Evolutionary conservation across 2,888 invertebrate genomes (phyloP), one percentile per base, ranked within the genome.

Genomic region (Macrophya annulata): DNA sequence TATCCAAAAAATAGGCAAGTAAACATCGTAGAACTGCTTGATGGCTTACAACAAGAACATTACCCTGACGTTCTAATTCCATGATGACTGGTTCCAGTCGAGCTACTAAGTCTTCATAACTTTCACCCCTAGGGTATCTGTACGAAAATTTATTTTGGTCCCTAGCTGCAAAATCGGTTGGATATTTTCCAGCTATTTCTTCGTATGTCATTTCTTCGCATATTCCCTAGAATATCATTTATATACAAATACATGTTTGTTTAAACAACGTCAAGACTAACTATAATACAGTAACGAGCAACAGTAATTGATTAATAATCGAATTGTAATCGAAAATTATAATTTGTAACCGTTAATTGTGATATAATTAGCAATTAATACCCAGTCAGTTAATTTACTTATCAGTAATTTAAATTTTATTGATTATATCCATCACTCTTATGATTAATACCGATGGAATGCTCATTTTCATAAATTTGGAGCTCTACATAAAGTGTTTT

Each of bases 171-270:
- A 99, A 99, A 93, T 99, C 99, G 55, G 97, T 97, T 0, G 99
- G 99, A 94, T 97, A 99, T 90, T 98, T 97, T 84, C 96, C 96
- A 88, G 98, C 97, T 89, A 99, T 99, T 94, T 99, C 99, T 89
- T 98, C 98, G 92, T 99, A 99, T 0, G 99, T 99, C 98, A 99
- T 98, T 94, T 99, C 99, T 93, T 99, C 99, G 93, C 99, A 99
- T 89, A 99, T 99, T 84, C 99, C 99, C 98, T 98, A 94, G 45
- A 81, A 62, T 21, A 77, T 77, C 31, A 77, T 37, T 51, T 31
- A 51, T n/a, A 77, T 17, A 17, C 3, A 45, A 21, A 45, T 65
- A 65, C 68, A 25, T 68, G 15, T 15, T 65, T 37, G 5, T 6
- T 71, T 71, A 0, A 40, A 45, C 6, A 40, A 0, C 3, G 17